phyloP scores from a whole-genome alignment of 2,797 vertebrate genomes.

The Enteromius unitaeniatus region DNA sequence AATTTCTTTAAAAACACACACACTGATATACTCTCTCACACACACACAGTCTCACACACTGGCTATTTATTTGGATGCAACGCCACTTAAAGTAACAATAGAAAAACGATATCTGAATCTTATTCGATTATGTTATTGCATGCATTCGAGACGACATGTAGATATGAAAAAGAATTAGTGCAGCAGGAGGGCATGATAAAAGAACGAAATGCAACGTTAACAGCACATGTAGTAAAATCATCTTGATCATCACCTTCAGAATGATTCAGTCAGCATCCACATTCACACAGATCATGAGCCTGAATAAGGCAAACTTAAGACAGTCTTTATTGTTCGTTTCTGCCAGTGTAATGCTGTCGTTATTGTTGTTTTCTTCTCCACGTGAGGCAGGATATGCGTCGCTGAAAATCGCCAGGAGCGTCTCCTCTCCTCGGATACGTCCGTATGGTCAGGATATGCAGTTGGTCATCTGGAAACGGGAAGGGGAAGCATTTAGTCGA shows the following conservation, averaged over 20 bases:
- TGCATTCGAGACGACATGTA: conserved; percentile 85
- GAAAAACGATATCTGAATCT: conserved; percentile 80
- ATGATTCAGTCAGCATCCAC: conserved; percentile 88
- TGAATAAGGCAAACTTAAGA: conserved; percentile 99
- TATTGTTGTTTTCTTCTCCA: conserved; percentile 79
- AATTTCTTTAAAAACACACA: conserved; percentile 70
- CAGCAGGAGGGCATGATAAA: conserved; percentile 77
- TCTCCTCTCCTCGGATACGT: conserved; percentile 71
- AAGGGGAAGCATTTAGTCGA: conserved; percentile 65
- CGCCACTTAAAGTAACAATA: conserved; percentile 71
- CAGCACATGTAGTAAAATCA: conserved; percentile 91
- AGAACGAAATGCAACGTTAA: conserved; percentile 87
- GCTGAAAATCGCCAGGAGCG: conserved; percentile 71
- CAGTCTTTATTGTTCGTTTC: conserved; percentile 85
- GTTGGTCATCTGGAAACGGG: conserved; percentile 75
- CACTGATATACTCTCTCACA: conserved; percentile 30
- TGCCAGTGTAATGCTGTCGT: conserved; percentile 83
- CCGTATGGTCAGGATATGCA: conserved; percentile 75
- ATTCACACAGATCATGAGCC: conserved; percentile 85
- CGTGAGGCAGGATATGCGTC: conserved; percentile 80
- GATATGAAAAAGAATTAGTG: conserved; percentile 75
- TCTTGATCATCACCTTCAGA: conserved; percentile 88
- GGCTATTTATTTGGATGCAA: conserved; percentile 75
- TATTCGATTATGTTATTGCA: conserved; percentile 84
- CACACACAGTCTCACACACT: neutral